Conservation (phyloP, 1,140 invertebrate species). For the Piezodorus guildinii region DNA sequence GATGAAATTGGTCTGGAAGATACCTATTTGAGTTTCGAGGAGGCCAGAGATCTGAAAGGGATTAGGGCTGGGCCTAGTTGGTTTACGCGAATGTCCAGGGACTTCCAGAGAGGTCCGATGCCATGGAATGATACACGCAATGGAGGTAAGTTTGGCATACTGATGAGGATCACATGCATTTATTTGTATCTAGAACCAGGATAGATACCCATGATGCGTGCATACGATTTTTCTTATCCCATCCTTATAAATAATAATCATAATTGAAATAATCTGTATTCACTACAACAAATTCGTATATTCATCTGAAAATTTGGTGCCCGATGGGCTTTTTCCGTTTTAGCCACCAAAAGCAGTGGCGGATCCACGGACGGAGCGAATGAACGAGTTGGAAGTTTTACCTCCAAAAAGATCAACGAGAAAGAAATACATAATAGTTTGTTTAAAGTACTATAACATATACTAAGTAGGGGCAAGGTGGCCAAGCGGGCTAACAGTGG, state of each 20-base stretch:
- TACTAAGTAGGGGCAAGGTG: no score
- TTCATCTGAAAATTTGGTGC: not conserved
- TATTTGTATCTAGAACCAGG: no score
- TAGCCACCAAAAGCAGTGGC: no score
- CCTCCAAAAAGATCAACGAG: no score
- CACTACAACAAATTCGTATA: not conserved
- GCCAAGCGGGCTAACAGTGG: no score
- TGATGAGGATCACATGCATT: no score
- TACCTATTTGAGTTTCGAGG: conserved; percentile 39
- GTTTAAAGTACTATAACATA: no score
- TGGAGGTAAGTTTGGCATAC: conserved; percentile 47
- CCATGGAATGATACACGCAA: conserved; percentile 50
- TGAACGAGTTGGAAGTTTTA: no score
- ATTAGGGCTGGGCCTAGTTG: conserved; percentile 35
- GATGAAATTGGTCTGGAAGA: conserved; percentile 45
- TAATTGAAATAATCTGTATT: not conserved
- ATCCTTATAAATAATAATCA: not conserved
- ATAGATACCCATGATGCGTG: no score
- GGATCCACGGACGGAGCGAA: no score
- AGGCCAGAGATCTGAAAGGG: conserved; percentile 39
- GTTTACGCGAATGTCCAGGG: conserved; percentile 30
- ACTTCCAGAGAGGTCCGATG: conserved; percentile 42
- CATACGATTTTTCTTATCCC: no score
- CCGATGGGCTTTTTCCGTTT: not conserved
- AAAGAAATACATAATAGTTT: no score